Conservation (phyloP, 2,888 invertebrate genomes). For the Xestia rhomboidea region DNA sequence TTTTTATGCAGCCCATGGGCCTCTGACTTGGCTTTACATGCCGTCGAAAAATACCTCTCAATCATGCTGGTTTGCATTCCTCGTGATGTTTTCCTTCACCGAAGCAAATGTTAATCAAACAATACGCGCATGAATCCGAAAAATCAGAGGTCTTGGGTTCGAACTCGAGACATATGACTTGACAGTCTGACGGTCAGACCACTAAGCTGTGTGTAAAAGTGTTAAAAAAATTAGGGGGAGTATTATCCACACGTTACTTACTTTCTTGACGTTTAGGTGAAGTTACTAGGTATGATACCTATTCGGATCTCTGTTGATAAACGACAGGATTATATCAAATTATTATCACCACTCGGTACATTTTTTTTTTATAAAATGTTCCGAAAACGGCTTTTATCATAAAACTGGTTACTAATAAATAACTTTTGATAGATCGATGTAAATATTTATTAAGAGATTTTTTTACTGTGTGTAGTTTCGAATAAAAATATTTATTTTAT, state of each 20-base stretch:
- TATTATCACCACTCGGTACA: conserved; percentile 3
- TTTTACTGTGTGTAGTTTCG: conserved; percentile 10
- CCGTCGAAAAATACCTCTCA: neutral
- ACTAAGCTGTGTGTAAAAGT: neutral
- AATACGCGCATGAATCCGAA: neutral
- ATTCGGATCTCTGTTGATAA: conserved; percentile 21
- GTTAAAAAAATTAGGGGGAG: neutral
- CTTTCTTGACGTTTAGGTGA: neutral
- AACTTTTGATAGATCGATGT: conserved; percentile 41
- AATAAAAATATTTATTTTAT: conserved; percentile 21
- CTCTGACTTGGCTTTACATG: no score
- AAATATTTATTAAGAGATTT: conserved; percentile 43
- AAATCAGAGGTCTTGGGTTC: neutral
- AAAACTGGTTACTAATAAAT: conserved; percentile 18
- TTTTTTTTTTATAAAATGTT: conserved; percentile 8
- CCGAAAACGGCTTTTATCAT: neutral
- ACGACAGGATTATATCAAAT: conserved; percentile 13
- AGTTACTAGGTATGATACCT: neutral
- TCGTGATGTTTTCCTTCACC: neutral
- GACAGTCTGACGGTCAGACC: neutral
- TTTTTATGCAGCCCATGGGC: neutral
- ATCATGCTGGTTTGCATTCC: neutral
- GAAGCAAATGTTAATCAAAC: neutral
- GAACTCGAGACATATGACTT: neutral
- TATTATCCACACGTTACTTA: neutral